These are phyloP conservation scores for Falcunculus frontatus DNA, from an alignment of 2,113 vertebrate species.

Conservation along the genomic window DNA sequence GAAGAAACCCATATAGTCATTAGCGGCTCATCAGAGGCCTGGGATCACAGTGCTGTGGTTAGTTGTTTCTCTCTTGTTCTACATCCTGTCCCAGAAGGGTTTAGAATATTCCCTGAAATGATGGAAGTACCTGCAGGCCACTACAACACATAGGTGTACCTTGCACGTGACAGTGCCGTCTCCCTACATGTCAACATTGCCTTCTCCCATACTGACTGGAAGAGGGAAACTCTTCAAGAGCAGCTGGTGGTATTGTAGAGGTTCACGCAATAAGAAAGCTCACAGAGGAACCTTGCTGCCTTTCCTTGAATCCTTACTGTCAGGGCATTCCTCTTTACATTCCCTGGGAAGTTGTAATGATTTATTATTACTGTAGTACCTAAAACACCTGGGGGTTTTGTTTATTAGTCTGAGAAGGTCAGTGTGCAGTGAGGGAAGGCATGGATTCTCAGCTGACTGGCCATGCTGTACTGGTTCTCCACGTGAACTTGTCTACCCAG, in stretches of 20 bases:
- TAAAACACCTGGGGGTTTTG: background rate
- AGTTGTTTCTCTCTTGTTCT: background rate
- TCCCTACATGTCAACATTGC: background rate
- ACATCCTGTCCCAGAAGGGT: background rate
- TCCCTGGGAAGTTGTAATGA: background rate
- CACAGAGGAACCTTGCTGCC: background rate
- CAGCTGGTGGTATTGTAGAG: background rate
- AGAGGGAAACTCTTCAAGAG: background rate
- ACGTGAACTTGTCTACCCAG: background rate
- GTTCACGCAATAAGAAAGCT: background rate
- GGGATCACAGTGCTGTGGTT: background rate
- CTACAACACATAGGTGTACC: background rate
- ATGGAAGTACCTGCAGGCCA: background rate
- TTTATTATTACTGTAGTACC: background rate
- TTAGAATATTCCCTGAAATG: background rate
- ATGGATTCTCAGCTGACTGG: background rate
- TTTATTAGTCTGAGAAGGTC: background rate
- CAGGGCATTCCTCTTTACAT: background rate
- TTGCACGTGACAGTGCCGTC: background rate
- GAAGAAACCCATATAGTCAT: background rate
- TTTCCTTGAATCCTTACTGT: background rate
- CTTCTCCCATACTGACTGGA: background rate
- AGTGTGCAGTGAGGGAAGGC: background rate
- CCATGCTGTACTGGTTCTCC: background rate
- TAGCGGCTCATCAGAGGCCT: background rate